Conservation (phyloP, 2,797 vertebrate species). For the Bradypodion pumilum region DNA sequence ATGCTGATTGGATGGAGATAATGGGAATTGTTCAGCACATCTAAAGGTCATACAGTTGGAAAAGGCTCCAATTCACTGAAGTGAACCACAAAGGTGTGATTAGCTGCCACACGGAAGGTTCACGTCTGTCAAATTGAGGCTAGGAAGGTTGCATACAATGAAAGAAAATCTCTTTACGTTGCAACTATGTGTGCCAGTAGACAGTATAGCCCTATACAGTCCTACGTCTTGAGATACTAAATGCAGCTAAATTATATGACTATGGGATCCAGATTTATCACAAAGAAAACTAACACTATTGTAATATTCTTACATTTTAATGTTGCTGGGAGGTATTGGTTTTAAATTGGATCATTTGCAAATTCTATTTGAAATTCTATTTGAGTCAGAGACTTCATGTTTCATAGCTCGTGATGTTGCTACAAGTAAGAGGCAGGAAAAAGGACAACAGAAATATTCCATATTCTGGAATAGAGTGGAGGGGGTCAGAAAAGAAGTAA, state of each 20-base stretch:
- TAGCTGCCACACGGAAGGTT: slow-evolving; percentile 49
- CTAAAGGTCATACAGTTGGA: not conserved
- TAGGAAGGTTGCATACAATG: slow-evolving; percentile 44
- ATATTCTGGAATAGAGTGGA: not conserved
- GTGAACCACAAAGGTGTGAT: slow-evolving; percentile 22
- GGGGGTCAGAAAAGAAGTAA: not conserved
- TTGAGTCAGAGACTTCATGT: not conserved
- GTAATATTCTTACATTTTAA: too few species aligned
- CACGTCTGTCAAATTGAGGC: slow-evolving; percentile 35
- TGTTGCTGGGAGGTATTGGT: too few species aligned
- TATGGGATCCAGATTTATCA: not conserved
- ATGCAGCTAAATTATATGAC: not conserved
- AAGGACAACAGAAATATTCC: not conserved
- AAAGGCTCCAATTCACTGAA: not conserved
- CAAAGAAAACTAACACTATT: not conserved
- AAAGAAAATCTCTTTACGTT: not conserved
- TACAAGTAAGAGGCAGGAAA: not conserved
- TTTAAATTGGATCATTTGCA: too few species aligned
- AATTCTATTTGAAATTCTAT: not conserved
- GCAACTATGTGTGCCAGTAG: not conserved
- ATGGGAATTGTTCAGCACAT: too few species aligned
- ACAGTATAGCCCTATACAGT: not conserved
- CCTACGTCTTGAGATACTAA: not conserved
- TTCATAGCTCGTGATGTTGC: not conserved
- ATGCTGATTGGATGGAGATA: too few species aligned